Evolutionary conservation across 2,888 invertebrate species (phyloP).

Genomic region (Heliconius erato): DNA sequence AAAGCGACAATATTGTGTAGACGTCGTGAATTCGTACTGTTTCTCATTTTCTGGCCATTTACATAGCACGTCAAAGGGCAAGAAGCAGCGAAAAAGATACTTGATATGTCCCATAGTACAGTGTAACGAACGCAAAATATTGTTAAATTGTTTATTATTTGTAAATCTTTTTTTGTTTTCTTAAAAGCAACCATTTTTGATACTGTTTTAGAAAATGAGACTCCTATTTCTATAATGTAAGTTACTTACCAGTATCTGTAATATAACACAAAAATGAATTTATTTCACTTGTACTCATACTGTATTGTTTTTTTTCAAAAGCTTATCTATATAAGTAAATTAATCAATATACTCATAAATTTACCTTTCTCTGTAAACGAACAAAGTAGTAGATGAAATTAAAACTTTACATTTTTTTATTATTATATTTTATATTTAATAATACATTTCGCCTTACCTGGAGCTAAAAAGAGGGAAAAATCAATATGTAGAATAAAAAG

Average conservation of each 20-base stretch:
- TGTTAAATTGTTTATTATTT: not conserved
- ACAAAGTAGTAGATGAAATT: not conserved
- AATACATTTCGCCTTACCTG: slow-evolving; percentile 33
- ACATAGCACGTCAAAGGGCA: too few relatives aligned
- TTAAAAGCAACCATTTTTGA: not conserved
- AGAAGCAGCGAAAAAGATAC: too few relatives aligned
- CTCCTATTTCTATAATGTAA: not conserved
- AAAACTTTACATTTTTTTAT: not conserved
- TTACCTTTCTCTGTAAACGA: slow-evolving; percentile 40
- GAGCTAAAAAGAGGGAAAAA: slow-evolving; percentile 41
- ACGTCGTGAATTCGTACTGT: too few relatives aligned
- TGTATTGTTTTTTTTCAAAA: not conserved
- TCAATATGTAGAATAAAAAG: not conserved
- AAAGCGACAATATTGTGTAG: too few relatives aligned
- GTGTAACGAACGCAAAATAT: not conserved
- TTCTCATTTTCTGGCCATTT: too few relatives aligned
- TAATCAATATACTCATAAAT: not conserved
- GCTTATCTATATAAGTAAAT: not conserved
- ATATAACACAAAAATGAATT: slow-evolving; percentile 24
- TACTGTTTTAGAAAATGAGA: not conserved
- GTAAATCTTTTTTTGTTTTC: not conserved
- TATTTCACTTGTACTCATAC: too few relatives aligned
- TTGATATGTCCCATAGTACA: too few relatives aligned
- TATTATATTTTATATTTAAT: not conserved
- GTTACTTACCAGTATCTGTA: slow-evolving; percentile 53